phyloP scores from a whole-genome alignment of 30 jellyfish, hydroid and myxozoan genomes.

The Hydra vulgaris region DNA sequence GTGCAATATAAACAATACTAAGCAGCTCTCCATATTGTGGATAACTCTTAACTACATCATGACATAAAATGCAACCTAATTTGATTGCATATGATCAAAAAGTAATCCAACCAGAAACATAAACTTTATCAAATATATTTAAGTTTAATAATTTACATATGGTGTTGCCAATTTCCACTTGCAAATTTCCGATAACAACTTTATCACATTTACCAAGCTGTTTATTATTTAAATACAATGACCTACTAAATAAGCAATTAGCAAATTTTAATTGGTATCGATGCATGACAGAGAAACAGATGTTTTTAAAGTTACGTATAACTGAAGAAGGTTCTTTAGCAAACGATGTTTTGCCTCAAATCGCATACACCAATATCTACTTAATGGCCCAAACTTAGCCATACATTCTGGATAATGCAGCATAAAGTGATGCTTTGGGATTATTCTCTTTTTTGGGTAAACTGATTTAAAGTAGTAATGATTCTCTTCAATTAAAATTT shows the following conservation, averaged over 20 bases:
- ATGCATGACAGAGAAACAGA: not conserved
- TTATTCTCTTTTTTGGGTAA: not conserved
- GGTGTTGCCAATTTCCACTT: not conserved
- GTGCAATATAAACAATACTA: not conserved
- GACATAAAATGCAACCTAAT: not conserved
- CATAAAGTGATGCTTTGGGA: constrained; percentile 9
- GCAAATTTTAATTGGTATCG: not conserved
- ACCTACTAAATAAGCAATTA: not conserved
- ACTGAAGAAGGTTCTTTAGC: not conserved
- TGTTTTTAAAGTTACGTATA: not conserved
- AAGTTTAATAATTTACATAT: not conserved
- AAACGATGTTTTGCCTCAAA: constrained; percentile 2
- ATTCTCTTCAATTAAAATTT: not conserved
- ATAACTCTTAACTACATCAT: not conserved
- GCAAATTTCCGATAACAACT: not conserved
- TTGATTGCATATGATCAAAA: not conserved
- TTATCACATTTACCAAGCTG: not conserved
- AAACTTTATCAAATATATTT: not conserved
- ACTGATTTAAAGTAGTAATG: not conserved
- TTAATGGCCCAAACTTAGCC: constrained; percentile 2
- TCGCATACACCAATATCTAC: constrained; percentile 6
- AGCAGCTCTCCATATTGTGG: not conserved
- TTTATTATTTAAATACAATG: not conserved
- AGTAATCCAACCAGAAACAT: not conserved
- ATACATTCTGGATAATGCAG: not conserved